These are phyloP conservation scores for Hydrolagus affinis DNA, from an alignment of 2,113 vertebrate genomes.

Conservation along the genomic window DNA sequence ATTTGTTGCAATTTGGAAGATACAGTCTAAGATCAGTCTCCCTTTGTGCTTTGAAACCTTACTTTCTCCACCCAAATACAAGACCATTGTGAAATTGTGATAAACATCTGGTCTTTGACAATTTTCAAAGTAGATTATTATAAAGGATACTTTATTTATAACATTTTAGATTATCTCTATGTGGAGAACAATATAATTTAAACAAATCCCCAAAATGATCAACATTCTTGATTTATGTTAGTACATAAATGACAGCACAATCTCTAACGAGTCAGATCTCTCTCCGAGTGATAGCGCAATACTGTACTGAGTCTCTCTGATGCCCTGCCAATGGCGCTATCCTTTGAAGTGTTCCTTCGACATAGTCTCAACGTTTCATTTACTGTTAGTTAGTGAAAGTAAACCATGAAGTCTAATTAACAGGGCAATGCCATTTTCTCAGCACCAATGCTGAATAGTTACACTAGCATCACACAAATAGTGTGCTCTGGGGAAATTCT, in stretches of 20 bases:
- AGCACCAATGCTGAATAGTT: background rate
- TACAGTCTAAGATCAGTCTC: too few species aligned
- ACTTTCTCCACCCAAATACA: too few species aligned
- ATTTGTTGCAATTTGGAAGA: too few species aligned
- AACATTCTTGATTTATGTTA: background rate
- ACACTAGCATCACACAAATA: background rate
- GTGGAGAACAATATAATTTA: slow-evolving; percentile 5
- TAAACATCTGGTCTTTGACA: too few species aligned
- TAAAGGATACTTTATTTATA: background rate
- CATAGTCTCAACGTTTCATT: background rate
- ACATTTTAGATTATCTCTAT: background rate
- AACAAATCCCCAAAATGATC: background rate
- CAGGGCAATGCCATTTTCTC: background rate
- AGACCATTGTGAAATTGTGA: too few species aligned
- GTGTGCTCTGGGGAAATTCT: background rate
- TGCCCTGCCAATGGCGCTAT: slow-evolving; percentile 16
- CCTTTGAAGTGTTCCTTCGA: slow-evolving; percentile 7
- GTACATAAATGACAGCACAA: background rate
- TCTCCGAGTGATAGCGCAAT: background rate
- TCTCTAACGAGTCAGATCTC: slow-evolving; percentile 8
- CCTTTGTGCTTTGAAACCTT: too few species aligned
- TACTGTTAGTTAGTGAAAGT: background rate
- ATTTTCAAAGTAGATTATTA: background rate
- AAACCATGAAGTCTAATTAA: background rate
- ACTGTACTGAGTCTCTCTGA: slow-evolving; percentile 8